Conservation (phyloP, 2,888 invertebrate species). For the Neria commutata region DNA sequence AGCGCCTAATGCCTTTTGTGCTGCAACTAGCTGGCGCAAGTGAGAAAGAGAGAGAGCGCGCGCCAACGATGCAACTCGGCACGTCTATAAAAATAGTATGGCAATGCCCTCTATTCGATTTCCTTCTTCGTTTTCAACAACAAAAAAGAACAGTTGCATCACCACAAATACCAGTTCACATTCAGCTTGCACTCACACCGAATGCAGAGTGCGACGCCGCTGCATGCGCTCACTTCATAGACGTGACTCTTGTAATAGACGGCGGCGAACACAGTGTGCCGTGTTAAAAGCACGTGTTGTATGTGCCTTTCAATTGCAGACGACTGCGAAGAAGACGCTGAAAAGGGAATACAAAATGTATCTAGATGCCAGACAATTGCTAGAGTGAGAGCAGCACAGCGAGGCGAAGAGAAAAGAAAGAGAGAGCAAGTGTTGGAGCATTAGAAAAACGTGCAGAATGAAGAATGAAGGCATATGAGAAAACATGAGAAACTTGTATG, state of each 20-base stretch:
- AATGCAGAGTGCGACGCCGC: not conserved
- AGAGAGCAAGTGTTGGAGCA: not conserved
- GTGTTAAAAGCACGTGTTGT: constrained; percentile 59
- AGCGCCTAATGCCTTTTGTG: too few species aligned
- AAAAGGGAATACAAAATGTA: too few species aligned
- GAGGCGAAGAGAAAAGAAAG: not conserved
- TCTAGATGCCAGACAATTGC: too few species aligned
- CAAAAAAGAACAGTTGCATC: constrained; percentile 38
- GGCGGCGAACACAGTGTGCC: constrained; percentile 31
- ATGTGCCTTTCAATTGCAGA: constrained; percentile 40
- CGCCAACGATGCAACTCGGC: too few species aligned
- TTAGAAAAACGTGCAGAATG: too few species aligned
- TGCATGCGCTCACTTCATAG: too few species aligned
- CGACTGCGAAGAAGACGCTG: too few species aligned
- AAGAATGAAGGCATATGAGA: too few species aligned
- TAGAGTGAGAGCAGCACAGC: too few species aligned
- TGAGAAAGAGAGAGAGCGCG: too few species aligned
- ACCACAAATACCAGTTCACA: constrained; percentile 24
- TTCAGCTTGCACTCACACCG: not conserved
- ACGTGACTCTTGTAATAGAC: constrained; percentile 35
- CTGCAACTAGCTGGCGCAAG: too few species aligned
- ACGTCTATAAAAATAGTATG: constrained; percentile 19
- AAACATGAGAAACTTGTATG: too few species aligned
- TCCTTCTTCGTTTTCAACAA: constrained; percentile 13
- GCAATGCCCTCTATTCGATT: constrained; percentile 8